A percentile compares a stretch with the other conserved stretches of the same genome.
Evolutionary conservation across 2,888 invertebrate genomes (phyloP).

Genomic region (Scotopteryx bipunctaria): DNA sequence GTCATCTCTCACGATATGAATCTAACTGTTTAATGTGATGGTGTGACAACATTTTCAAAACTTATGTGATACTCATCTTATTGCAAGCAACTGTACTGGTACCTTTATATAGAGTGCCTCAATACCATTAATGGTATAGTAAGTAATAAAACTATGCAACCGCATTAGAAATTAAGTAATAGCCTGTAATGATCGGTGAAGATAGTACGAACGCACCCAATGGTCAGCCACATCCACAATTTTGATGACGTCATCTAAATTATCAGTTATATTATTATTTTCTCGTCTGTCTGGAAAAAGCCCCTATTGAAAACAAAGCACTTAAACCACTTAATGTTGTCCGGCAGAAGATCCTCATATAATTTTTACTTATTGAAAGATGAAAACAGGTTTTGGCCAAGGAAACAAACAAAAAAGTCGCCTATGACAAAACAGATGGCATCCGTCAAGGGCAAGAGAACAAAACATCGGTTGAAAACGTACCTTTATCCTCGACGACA

Average conservation of each 20-base stretch:
- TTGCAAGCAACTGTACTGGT: too few species aligned
- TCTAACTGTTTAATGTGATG: too few species aligned
- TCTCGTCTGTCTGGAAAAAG: too few species aligned
- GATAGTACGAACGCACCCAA: constrained; percentile 6
- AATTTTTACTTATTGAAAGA: neutral
- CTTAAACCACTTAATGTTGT: neutral
- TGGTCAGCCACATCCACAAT: neutral
- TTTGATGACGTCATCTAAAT: too few species aligned
- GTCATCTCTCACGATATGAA: too few species aligned
- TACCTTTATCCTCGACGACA: constrained; percentile 22
- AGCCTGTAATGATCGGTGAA: constrained; percentile 20
- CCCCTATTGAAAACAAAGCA: too few species aligned
- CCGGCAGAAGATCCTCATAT: too few species aligned
- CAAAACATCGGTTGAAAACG: constrained; percentile 26
- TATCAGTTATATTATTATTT: too few species aligned
- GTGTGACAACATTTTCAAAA: too few species aligned
- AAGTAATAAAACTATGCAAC: constrained; percentile 43
- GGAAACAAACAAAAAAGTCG: constrained; percentile 5
- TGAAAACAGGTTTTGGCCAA: neutral
- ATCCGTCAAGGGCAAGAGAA: constrained; percentile 21
- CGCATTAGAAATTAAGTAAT: constrained; percentile 43
- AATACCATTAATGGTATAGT: constrained; percentile 34
- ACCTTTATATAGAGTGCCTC: constrained; percentile 36
- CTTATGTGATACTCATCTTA: too few species aligned
- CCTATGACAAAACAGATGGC: constrained; percentile 25